Evolutionary conservation across 1,140 invertebrate genomes (phyloP).

Genomic region (Pantala flavescens): DNA sequence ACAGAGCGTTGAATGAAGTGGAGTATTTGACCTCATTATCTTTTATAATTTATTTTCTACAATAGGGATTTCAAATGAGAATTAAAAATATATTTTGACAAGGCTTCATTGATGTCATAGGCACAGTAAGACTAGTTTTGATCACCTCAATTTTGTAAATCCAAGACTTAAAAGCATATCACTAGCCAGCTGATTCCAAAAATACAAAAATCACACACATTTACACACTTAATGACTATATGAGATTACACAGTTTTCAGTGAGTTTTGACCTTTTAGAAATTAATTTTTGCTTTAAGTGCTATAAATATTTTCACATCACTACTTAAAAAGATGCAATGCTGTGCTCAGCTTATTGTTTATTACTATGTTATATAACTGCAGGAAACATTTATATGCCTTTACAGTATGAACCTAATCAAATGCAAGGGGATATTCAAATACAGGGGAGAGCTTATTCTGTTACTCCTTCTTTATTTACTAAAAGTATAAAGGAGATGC

Average conservation of each 20-base stretch:
- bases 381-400: not conserved
- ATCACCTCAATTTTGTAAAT: not conserved
- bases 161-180: not conserved
- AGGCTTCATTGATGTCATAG: not conserved
- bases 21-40: not conserved
- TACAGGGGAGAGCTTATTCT: not conserved
- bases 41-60: not conserved
- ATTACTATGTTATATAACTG: not conserved
- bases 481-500: not conserved
- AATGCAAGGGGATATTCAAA: not conserved
- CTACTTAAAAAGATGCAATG: not conserved
- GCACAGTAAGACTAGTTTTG: not conserved
- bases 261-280: too few species aligned
- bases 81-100: not conserved
- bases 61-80: not conserved
- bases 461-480: not conserved
- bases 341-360: not conserved
- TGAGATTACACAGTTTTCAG: not conserved
- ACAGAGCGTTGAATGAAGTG: not conserved
- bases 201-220: not conserved
- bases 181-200: not conserved
- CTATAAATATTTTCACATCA: not conserved
- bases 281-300: not conserved
- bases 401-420: not conserved
- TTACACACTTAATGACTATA: not conserved